Conservation (phyloP, 2,888 invertebrate genomes). For the Dicyrtoma fusca region DNA sequence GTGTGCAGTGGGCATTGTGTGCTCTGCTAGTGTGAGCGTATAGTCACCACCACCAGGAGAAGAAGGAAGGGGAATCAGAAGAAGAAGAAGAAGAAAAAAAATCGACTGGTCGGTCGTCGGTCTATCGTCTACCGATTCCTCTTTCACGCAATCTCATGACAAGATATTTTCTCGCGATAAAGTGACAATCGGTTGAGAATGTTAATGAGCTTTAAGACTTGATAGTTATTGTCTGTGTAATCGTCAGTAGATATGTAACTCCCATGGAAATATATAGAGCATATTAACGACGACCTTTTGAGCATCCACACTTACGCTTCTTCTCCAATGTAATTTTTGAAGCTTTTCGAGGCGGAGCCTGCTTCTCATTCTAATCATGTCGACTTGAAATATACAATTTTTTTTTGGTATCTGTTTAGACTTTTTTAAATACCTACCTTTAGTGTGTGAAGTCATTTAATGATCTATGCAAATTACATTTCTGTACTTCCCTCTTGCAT, state of each 20-base stretch:
- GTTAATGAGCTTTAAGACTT: constrained; percentile 34
- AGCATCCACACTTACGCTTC: too few species aligned
- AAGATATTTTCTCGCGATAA: constrained; percentile 40
- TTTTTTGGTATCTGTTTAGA: constrained; percentile 20
- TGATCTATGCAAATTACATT: constrained; percentile 18
- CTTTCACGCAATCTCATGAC: constrained; percentile 39
- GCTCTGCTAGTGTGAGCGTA: too few species aligned
- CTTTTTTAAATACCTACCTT: constrained; percentile 23
- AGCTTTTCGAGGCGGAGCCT: constrained; percentile 30
- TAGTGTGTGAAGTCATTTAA: constrained; percentile 6
- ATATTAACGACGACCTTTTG: neutral
- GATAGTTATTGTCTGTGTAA: neutral
- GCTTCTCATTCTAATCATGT: constrained; percentile 34
- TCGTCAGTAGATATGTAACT: neutral
- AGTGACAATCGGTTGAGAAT: constrained; percentile 42
- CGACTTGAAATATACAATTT: constrained; percentile 14
- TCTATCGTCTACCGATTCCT: constrained; percentile 15
- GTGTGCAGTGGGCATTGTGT: neutral
- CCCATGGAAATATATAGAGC: neutral
- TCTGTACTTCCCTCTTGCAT: constrained; percentile 1
- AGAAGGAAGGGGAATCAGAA: too few species aligned
- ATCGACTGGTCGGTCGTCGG: constrained; percentile 6
- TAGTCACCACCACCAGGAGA: too few species aligned
- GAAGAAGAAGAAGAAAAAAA: constrained; percentile 2
- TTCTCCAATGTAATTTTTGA: constrained; percentile 13